Evolutionary conservation across 2,113 vertebrate species (phyloP), one percentile per base, ranked within the genome.

Genomic region (Trinectes maculatus): DNA sequence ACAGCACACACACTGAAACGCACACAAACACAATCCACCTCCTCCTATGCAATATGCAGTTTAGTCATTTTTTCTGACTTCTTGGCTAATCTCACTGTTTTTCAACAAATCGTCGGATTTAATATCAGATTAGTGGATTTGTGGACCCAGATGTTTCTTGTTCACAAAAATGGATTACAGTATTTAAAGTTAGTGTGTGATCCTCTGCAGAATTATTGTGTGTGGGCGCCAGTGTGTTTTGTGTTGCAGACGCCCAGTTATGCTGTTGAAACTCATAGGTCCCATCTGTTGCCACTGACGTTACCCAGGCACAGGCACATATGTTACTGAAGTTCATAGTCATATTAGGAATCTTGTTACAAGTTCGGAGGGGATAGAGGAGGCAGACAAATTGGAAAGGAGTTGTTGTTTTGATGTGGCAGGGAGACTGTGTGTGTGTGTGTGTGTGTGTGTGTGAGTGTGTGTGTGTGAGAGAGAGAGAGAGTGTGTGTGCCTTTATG

Each of bases 81-180:
- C 94, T 93, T 93, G 93, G 79, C 94, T 98, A 96, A 97, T 98
- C 96, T 96, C 93, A 93, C 93, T 97, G 95, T 98, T 96, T 96
- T 95, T 96, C 95, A 96, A 96, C 95, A 96, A 96, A 98, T 96
- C 95, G 89, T 90, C 78, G 95, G 95, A 96, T 96, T 98, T 98
- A 98, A 96, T 96, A 95, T 94, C 95, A 98, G 96, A 98, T 98
- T 98, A 98, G 93, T 94, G 95, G 95, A 96, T 95, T 96, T 96
- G 94, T 90, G 75, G 91, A 93, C 95, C 95, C 96, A 98, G 96
- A 98, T 98, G 96, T 97, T 98, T 97, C 96, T 97, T 98, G 95
- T 98, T 96, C 94, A 89, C 94, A 96, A 90, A 97, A 98, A 96
- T 96, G 95, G 96, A 97, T 98, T 96, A 96, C 92, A 92, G 92